Base-by-base conservation (phyloP, 2,113 vertebrate species). In the Emydura subglobosa region DNA sequence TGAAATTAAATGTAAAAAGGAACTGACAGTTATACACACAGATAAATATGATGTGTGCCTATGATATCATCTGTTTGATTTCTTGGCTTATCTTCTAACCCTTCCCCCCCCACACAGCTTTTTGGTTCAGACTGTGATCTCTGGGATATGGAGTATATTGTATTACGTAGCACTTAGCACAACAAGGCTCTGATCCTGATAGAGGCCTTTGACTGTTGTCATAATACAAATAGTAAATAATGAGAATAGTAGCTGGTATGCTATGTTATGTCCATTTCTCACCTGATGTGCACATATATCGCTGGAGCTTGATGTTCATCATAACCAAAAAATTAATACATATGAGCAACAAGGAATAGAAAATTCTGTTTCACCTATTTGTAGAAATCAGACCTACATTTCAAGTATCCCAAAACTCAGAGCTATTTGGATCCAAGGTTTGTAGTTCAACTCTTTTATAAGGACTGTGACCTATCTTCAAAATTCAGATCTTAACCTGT, bases 51-150 rank as follows among this genome's bases (percentile, higher is more conserved):
- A 65, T 1, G 0, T 1, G 1, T 79, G 49, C 53, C 25, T 87
- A 84, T 85, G 55, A 5, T 89, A 19, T 0, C 0, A 29, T 42
- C 42, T 13, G 44, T 86, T 79, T 44, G 17, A 44, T 72, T 91
- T 78, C 72, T 76, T 42, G 89, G 21, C n/a, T 91, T 44, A 31
- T 11, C 0, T 0, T 24, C 27, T 61, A 25, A 1, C 0, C 79
- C 89, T 89, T 83, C 25, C 57, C 57, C 27, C 57, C 27, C 14
- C 50, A 51, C 13, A 14, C 50, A 51, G 50, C 25, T 59, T 27
- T 24, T 27, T 91, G 55, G 8, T 47, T 76, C 72, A 1, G 85
- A 39, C 14, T 82, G 79, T 87, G 76, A 87, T 92, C 42, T 87
- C 74, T 68, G 79, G 80, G 49, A 5, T 83, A 57, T 85, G 25